Base-by-base conservation (phyloP, 2,888 invertebrate species). In the Diarsia dahlii region DNA sequence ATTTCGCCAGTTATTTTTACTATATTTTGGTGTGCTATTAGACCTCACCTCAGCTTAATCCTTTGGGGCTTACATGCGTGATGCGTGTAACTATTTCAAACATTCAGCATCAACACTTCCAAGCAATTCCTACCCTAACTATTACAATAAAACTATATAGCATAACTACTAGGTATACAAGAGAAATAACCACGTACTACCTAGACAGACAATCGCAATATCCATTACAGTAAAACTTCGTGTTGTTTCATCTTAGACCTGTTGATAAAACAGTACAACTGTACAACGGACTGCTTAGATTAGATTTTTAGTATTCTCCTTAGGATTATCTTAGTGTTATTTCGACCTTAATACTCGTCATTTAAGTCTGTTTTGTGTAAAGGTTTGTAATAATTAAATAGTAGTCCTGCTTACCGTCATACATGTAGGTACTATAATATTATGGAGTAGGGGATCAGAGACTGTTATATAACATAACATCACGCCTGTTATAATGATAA, bases 191-290 rank as follows among this genome's bases (percentile, higher is more conserved):
- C 63, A 58, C 50, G 73, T 67, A 39, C 45, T 48, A 62, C 52
- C 46, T 52, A 56, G 63, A 46, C 67, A 20, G 3, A n/a, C 74
- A 48, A 70, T 39, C 2, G 66, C 56, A 78, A 79, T 90, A 90
- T 88, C 86, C 88, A 88, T 91, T 89, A 89, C 82, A 80, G 76
- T 90, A 87, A 90, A 91, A 89, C 85, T 90, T 90, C 83, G 89
- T 88, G 89, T 87, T 88, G 89, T 87, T 76, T 88, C 84, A 88
- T 87, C 87, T 87, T 84, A 74, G 76, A 77, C 79, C 84, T 88
- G 89, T 85, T 87, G 87, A 89, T 88, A 89, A 88, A 60, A 87
- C 81, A 88, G 23, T 68, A 68, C 72, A 69, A 76, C 52, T 34
- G 54, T 73, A 71, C 80, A 71, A 67, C 46, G 50, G 78, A 52